A percentile compares a stretch with the other conserved stretches of the same genome.
These are phyloP conservation scores for Rhombomys opimus DNA, from an alignment of 2,113 vertebrate species.

Conservation along the genomic window DNA sequence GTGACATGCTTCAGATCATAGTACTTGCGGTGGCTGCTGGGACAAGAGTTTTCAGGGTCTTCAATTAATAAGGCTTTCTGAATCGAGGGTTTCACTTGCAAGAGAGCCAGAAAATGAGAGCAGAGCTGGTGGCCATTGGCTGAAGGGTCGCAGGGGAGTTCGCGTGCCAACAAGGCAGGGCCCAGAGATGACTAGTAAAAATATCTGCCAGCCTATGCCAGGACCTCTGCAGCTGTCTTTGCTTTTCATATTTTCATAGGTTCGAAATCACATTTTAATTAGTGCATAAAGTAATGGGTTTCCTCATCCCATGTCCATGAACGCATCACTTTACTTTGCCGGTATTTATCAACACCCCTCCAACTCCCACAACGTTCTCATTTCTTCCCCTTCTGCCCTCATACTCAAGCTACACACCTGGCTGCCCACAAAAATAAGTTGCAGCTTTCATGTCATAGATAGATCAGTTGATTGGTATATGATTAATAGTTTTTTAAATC, in stretches of 20 bases:
- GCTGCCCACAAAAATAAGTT: background rate
- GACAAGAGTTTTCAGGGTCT: background rate
- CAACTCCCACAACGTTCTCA: background rate
- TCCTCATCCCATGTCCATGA: no score
- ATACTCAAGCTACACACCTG: accelerated
- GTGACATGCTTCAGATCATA: background rate
- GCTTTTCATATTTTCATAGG: background rate
- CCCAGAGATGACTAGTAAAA: background rate
- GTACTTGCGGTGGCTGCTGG: background rate
- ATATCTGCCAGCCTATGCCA: background rate
- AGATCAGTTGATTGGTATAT: background rate
- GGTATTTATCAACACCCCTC: background rate
- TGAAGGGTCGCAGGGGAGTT: no score
- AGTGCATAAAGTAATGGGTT: no score
- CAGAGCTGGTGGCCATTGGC: background rate
- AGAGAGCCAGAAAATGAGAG: background rate
- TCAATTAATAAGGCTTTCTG: background rate
- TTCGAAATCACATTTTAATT: background rate
- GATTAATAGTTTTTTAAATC: background rate
- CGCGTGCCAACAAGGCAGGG: background rate
- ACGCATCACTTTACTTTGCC: background rate
- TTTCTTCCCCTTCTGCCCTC: no score
- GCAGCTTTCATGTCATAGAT: background rate
- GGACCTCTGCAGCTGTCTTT: background rate
- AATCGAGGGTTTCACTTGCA: background rate